Percentiles rank a stretch among this genome's conserved stretches.
These are phyloP conservation scores for Macrophya annulata DNA, from an alignment of 2,888 invertebrate genomes.

Conservation along the genomic window DNA sequence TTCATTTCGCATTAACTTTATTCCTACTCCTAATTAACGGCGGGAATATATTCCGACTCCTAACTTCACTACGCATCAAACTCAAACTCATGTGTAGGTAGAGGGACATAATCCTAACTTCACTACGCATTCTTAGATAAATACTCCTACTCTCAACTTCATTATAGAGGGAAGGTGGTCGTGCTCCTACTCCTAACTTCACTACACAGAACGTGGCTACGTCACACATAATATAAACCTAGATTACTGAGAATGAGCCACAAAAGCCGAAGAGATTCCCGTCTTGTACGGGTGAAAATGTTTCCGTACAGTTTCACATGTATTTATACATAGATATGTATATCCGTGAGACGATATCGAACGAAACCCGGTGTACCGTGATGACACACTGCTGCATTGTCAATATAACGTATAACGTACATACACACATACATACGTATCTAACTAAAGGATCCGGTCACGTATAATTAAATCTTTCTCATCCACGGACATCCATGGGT, in stretches of 20 bases:
- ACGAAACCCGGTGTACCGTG: conserved; percentile 1
- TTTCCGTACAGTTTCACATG: neutral
- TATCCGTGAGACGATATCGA: conserved; percentile 4
- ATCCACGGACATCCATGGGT: neutral
- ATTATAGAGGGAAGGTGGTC: too few relatives aligned
- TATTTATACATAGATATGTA: neutral
- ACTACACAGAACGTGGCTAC: neutral
- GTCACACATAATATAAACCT: neutral
- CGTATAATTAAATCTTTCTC: conserved; percentile 2
- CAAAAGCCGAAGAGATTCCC: neutral
- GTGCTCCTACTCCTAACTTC: neutral
- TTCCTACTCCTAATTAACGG: neutral
- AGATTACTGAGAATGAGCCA: neutral
- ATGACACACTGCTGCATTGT: neutral
- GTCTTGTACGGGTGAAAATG: neutral
- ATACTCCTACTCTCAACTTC: too few relatives aligned
- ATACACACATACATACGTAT: neutral
- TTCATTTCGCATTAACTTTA: too few relatives aligned
- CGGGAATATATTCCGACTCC: too few relatives aligned
- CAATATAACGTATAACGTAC: neutral
- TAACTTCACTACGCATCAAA: too few relatives aligned
- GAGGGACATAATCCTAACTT: neutral
- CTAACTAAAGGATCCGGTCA: neutral
- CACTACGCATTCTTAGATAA: neutral
- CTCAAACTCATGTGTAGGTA: too few relatives aligned